These are phyloP conservation scores for Pterostichus niger DNA, from an alignment of 2,888 invertebrate species.

Conservation along the genomic window DNA sequence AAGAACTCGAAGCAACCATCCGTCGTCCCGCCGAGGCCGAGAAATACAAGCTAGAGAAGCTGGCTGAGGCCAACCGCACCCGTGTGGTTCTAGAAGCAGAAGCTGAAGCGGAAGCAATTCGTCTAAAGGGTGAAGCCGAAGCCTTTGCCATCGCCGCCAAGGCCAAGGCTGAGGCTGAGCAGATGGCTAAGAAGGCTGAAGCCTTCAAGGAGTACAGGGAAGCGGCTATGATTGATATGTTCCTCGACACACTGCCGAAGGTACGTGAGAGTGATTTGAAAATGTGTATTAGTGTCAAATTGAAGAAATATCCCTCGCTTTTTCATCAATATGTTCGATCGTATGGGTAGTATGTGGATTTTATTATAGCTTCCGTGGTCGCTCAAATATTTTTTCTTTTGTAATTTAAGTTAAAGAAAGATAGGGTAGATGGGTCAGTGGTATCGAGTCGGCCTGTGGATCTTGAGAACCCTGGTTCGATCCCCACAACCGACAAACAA, in stretches of 20 bases:
- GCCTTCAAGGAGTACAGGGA: slow-evolving; percentile 98
- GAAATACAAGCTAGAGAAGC: slow-evolving; percentile 92
- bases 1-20: slow-evolving; percentile 95
- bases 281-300: no score
- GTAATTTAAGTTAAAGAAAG: no score
- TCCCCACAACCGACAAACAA: no score
- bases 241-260: slow-evolving; percentile 96
- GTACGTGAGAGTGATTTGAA: slow-evolving; percentile 77
- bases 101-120: slow-evolving; percentile 94
- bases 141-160: slow-evolving; percentile 96
- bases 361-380: no score
- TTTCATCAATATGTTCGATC: no score
- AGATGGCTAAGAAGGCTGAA: slow-evolving; percentile 98
- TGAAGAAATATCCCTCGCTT: no score
- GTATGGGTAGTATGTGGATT: no score
- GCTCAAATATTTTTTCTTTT: no score
- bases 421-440: no score
- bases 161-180: slow-evolving; percentile 97
- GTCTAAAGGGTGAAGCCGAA: slow-evolving; percentile 92
- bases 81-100: slow-evolving; percentile 96
- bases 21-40: slow-evolving; percentile 98
- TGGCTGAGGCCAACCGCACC: slow-evolving; percentile 95
- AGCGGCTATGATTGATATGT: slow-evolving; percentile 98
- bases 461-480: no score
- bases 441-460: no score